Evolutionary conservation across 30 jellyfish, hydroid and myxozoan genomes (phyloP).

Genomic region (Mastigias papua): DNA sequence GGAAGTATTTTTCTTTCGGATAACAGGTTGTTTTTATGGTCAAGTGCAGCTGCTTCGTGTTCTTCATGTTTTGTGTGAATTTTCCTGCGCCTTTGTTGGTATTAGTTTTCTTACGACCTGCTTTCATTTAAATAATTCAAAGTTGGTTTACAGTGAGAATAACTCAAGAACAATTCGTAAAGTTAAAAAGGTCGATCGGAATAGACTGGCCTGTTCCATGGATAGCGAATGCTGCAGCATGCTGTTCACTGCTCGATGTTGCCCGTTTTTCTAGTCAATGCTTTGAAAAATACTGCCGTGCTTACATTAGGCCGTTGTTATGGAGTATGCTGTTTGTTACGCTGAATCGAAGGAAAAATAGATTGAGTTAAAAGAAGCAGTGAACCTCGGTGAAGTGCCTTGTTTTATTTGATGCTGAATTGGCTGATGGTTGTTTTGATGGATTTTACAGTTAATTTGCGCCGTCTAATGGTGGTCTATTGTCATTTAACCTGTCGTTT

Average conservation of each 20-base stretch:
- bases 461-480: slow-evolving; percentile 6
- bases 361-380: too few species aligned
- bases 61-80: slow-evolving; percentile 61
- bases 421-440: background rate
- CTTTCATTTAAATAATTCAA: slow-evolving; percentile 38
- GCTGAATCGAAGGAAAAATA: background rate
- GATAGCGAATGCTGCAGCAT: too few species aligned
- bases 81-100: slow-evolving; percentile 54
- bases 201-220: background rate
- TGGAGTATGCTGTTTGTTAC: background rate
- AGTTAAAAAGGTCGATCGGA: background rate
- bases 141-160: slow-evolving; percentile 28
- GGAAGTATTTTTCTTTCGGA: slow-evolving; percentile 1
- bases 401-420: background rate
- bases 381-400: background rate
- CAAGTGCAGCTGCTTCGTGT: slow-evolving; percentile 44
- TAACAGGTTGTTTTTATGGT: slow-evolving; percentile 57
- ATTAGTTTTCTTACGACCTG: slow-evolving; percentile 61
- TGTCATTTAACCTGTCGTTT: background rate
- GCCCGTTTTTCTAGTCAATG: too few species aligned
- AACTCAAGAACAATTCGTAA: slow-evolving; percentile 4
- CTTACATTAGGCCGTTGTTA: background rate
- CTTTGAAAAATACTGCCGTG: background rate
- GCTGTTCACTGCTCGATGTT: too few species aligned
- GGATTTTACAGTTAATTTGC: background rate